Evolutionary conservation across 1,140 invertebrate species (phyloP).

Genomic region (Tetragnatha versicolor): DNA sequence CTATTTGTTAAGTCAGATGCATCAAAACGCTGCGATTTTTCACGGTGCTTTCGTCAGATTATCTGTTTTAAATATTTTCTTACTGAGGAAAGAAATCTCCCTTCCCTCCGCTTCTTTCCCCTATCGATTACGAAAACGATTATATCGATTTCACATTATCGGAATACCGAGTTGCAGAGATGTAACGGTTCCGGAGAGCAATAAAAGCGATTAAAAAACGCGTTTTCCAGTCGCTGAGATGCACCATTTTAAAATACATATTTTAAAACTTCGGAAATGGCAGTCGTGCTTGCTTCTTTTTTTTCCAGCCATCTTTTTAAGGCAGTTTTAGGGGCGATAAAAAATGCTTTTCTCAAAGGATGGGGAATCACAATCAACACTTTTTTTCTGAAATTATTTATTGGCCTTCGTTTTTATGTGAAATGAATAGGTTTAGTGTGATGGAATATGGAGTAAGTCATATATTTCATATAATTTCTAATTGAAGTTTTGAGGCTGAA

Average conservation of each 20-base stretch:
- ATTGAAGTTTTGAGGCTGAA: too few species aligned
- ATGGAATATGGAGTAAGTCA: too few species aligned
- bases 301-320: background rate
- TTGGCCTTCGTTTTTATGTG: background rate
- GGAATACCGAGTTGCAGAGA: constrained; percentile 1
- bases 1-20: constrained; percentile 17
- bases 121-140: constrained; percentile 35
- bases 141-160: constrained; percentile 53
- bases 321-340: background rate
- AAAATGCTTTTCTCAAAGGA: too few species aligned
- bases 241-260: constrained; percentile 32
- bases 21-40: background rate
- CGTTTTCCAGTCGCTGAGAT: constrained; percentile 2
- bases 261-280: constrained; percentile 37
- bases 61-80: constrained; percentile 51
- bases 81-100: background rate
- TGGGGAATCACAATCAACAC: too few species aligned
- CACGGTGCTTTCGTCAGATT: constrained; percentile 9
- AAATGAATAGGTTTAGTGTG: too few species aligned
- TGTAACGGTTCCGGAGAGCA: constrained; percentile 25
- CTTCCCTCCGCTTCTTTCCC: background rate
- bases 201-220: constrained; percentile 44
- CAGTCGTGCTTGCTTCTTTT: background rate
- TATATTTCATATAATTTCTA: too few species aligned
- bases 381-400: background rate